Evolutionary conservation across 2,888 invertebrate genomes (phyloP).

Genomic region (Euplagia quadripunctaria): DNA sequence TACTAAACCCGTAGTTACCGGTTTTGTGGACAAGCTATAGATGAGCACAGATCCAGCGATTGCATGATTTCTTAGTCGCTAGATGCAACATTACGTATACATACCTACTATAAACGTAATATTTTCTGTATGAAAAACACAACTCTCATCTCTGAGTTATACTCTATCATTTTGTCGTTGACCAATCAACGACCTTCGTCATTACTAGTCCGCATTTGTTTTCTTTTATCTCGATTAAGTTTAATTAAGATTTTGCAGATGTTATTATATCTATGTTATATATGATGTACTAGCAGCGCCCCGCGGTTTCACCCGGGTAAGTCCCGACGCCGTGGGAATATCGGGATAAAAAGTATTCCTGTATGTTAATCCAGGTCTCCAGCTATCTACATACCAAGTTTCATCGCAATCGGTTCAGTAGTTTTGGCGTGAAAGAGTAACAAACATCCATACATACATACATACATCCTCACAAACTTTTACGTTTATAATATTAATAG

Average conservation of each 20-base stretch:
- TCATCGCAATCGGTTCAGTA: no score
- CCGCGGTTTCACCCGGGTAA: no score
- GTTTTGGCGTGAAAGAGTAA: no score
- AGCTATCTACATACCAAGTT: no score
- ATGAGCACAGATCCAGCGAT: constrained; percentile 72
- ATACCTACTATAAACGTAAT: not conserved
- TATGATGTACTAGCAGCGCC: no score
- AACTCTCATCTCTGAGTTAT: not conserved
- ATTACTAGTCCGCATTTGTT: not conserved
- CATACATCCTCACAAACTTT: no score
- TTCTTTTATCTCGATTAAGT: not conserved
- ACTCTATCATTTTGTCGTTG: not conserved
- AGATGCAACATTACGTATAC: not conserved
- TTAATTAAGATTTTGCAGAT: not conserved
- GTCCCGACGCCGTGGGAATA: no score
- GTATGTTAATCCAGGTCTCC: no score
- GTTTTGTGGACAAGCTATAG: constrained; percentile 73
- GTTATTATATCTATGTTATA: not conserved
- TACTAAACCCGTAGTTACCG: constrained; percentile 54
- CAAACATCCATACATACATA: no score
- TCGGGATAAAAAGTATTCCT: no score
- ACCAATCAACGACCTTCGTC: not conserved
- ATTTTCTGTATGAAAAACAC: not conserved
- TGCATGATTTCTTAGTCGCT: constrained; percentile 35
- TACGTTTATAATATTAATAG: no score